Base-by-base conservation (phyloP, 2,113 vertebrate species). In the Phylloscopus whistleri region DNA sequence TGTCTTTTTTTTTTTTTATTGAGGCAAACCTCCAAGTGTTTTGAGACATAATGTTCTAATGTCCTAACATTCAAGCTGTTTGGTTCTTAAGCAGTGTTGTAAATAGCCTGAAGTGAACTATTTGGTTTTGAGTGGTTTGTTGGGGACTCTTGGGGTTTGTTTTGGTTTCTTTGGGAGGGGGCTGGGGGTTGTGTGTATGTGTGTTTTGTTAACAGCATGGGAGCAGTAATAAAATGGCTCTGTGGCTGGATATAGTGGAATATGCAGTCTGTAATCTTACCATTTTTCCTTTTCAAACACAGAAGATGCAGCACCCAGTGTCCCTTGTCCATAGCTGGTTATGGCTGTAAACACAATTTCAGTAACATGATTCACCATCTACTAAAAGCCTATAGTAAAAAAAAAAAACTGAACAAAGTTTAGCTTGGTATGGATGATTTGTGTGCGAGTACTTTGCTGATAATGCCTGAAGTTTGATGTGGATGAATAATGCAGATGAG, bases 401-500 rank as follows among this genome's bases (percentile, higher is more conserved):
- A 55, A 53, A 11, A 93, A 64, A 74, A 35, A 9, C 21, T 37
- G 30, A 89, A 59, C 26, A 41, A 68, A 84, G 20, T 89, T 79
- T 84, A 87, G 10, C 37, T 93, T 95, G 52, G 17, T 76, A 10
- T 78, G 66, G 55, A 87, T 89, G 66, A 89, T 93, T 80, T 81
- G 20, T 87, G 48, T 87, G 79, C 16, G 62, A 59, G 59, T 76
- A 90, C 56, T 94, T 87, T 83, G 76, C 33, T 91, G 77, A 83
- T 95, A 94, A 68, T 75, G 69, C 84, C 48, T 59, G 43, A 83
- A 93, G 81, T 95, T 56, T 63, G 62, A 77, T 90, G 69, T 43
- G 58, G 58, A 74, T 94, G 75, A 90, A 96, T 95, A 94, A 96
- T 68, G 82, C 69, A 92, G 73, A 87, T 85, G 41, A 63, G 82